Percentiles rank a stretch among this genome's conserved stretches.
phyloP scores from a whole-genome alignment of 2,888 invertebrate species.

The Plusia festucae region DNA sequence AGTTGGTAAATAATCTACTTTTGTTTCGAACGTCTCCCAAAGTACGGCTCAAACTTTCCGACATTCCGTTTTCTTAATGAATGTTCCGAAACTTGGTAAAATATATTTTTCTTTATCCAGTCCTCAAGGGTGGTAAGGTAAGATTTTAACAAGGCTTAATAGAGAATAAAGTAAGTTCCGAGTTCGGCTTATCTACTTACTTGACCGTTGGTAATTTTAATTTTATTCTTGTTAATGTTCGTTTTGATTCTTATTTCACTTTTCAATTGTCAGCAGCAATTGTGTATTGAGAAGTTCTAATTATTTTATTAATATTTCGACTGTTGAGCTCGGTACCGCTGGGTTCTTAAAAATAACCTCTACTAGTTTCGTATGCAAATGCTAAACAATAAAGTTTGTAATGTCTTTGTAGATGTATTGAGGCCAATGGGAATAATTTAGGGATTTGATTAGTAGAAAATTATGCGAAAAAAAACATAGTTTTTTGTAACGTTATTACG shows the following conservation, averaged over 20 bases:
- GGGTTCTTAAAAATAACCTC: too few species aligned
- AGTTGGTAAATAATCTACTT: conserved; percentile 37
- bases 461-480: too few species aligned
- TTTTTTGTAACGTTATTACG: too few species aligned
- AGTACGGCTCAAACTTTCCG: conserved; percentile 36
- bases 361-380: too few species aligned
- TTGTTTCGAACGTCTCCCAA: conserved; percentile 28
- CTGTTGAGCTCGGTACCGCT: too few species aligned
- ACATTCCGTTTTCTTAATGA: conserved; percentile 40
- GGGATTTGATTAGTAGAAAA: too few species aligned
- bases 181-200: conserved; percentile 67
- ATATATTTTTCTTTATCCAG: conserved; percentile 53
- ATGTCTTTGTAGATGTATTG: too few species aligned
- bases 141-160: conserved; percentile 68
- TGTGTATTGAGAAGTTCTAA: too few species aligned
- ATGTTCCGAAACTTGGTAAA: conserved; percentile 37
- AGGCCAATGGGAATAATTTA: too few species aligned
- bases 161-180: conserved; percentile 58
- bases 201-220: conserved; percentile 65
- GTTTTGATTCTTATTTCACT: not conserved
- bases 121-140: conserved; percentile 58
- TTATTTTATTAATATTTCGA: too few species aligned
- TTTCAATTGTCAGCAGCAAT: too few species aligned
- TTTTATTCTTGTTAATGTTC: conserved; percentile 43
- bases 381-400: too few species aligned